phyloP scores from a whole-genome alignment of 2,113 vertebrate species.

The Scomber colias region DNA sequence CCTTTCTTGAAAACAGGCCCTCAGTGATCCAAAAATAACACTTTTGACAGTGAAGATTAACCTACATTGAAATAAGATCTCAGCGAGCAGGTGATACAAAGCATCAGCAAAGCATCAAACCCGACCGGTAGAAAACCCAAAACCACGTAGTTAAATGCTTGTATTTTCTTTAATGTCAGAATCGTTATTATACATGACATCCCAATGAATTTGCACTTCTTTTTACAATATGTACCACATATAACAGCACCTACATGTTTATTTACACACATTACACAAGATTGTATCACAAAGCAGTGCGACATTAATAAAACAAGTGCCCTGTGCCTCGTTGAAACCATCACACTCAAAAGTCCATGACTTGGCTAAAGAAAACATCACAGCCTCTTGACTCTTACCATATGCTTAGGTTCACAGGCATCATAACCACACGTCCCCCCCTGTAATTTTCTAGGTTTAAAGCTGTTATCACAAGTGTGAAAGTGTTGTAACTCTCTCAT shows the following conservation, averaged over 20 bases:
- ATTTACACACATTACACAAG: constrained; percentile 87
- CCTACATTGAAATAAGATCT: not conserved
- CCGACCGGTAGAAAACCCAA: not conserved
- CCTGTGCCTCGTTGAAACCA: constrained; percentile 36
- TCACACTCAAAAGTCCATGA: constrained; percentile 22
- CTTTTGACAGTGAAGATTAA: not conserved
- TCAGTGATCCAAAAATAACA: not conserved
- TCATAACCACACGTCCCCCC: not conserved
- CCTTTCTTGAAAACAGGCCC: not conserved
- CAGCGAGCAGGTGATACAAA: not conserved
- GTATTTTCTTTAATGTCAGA: constrained; percentile 82
- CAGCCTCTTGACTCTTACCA: constrained; percentile 27
- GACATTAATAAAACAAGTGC: constrained; percentile 64
- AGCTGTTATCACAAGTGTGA: constrained; percentile 51
- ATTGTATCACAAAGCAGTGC: constrained; percentile 79
- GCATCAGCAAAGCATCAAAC: not conserved
- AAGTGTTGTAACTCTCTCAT: not conserved
- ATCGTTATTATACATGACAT: constrained; percentile 80
- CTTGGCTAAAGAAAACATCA: constrained; percentile 28
- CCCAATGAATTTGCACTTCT: constrained; percentile 75
- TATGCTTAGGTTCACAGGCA: constrained; percentile 19
- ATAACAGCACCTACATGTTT: constrained; percentile 85
- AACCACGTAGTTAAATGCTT: constrained; percentile 56
- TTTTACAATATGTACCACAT: constrained; percentile 87
- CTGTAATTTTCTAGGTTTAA: constrained; percentile 43